These are phyloP conservation scores for Perdita meconis DNA, from an alignment of 2,888 invertebrate species.

Conservation along the genomic window DNA sequence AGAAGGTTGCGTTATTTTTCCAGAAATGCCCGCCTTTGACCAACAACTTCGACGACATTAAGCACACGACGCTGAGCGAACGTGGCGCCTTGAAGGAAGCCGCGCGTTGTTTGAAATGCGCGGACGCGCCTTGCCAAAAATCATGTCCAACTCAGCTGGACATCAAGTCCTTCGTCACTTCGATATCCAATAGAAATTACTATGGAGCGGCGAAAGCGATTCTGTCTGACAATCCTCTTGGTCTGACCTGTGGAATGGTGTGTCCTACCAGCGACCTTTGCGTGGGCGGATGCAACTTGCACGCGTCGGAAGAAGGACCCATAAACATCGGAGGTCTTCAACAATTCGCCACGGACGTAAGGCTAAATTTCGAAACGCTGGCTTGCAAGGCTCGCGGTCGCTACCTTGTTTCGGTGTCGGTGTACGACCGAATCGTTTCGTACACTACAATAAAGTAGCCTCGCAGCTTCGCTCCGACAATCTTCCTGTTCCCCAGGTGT, in stretches of 20 bases:
- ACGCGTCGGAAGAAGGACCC: slow-evolving; percentile 98
- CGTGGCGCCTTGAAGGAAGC: slow-evolving; percentile 96
- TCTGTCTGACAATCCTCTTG: slow-evolving; percentile 98
- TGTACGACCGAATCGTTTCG: too few relatives aligned
- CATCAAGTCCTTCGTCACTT: slow-evolving; percentile 97
- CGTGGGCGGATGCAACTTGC: slow-evolving; percentile 98
- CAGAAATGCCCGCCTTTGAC: slow-evolving; percentile 87
- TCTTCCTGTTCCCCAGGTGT: slow-evolving; percentile 86
- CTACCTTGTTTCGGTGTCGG: too few relatives aligned
- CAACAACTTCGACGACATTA: slow-evolving; percentile 98
- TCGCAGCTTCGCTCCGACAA: too few relatives aligned
- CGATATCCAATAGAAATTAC: slow-evolving; percentile 98
- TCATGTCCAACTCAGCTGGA: slow-evolving; percentile 99
- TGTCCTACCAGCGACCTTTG: slow-evolving; percentile 99
- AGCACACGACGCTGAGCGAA: slow-evolving; percentile 98
- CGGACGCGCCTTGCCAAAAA: slow-evolving; percentile 99
- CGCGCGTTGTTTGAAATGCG: slow-evolving; percentile 94
- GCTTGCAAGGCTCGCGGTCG: too few relatives aligned
- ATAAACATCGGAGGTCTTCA: slow-evolving; percentile 99
- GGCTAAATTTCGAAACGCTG: neutral
- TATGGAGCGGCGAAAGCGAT: slow-evolving; percentile 99
- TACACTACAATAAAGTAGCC: too few relatives aligned
- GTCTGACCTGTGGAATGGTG: slow-evolving; percentile 98
- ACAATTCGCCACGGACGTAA: slow-evolving; percentile 97
- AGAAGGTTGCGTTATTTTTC: neutral